These are phyloP conservation scores for Siphamia tubifer DNA, from an alignment of 2,113 vertebrate genomes.

Conservation along the genomic window DNA sequence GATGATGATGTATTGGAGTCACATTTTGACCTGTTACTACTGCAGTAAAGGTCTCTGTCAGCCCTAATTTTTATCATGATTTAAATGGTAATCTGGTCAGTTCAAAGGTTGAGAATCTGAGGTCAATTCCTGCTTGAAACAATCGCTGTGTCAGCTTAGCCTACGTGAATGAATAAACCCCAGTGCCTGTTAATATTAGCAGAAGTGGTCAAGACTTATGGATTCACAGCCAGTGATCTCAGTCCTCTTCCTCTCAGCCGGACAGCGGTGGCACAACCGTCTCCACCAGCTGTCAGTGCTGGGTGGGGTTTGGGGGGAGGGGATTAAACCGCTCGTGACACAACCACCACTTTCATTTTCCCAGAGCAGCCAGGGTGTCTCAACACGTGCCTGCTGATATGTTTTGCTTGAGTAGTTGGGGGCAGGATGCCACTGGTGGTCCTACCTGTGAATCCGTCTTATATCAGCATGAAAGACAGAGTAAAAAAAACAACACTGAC, in stretches of 20 bases:
- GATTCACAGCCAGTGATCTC: conserved; percentile 36
- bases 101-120: conserved; percentile 17
- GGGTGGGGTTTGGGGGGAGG: neutral
- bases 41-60: conserved; percentile 58
- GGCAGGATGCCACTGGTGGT: neutral
- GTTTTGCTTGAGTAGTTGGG: neutral
- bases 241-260: neutral
- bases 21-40: conserved; percentile 21
- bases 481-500: no score
- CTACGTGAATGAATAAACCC: no score
- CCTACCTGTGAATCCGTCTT: neutral
- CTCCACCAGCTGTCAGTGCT: conserved; percentile 34
- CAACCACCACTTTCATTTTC: conserved; percentile 59
- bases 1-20: neutral
- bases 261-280: neutral
- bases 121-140: neutral
- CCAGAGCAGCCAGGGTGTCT: neutral
- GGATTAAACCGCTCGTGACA: conserved; percentile 51
- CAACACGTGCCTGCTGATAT: conserved; percentile 30
- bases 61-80: conserved; percentile 25
- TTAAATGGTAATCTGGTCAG: neutral
- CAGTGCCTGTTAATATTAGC: neutral
- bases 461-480: neutral
- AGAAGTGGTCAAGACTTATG: no score
- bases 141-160: neutral